Evolutionary conservation across 2,888 invertebrate genomes (phyloP).

Genomic region (Liopterus haemorrhoidalis): DNA sequence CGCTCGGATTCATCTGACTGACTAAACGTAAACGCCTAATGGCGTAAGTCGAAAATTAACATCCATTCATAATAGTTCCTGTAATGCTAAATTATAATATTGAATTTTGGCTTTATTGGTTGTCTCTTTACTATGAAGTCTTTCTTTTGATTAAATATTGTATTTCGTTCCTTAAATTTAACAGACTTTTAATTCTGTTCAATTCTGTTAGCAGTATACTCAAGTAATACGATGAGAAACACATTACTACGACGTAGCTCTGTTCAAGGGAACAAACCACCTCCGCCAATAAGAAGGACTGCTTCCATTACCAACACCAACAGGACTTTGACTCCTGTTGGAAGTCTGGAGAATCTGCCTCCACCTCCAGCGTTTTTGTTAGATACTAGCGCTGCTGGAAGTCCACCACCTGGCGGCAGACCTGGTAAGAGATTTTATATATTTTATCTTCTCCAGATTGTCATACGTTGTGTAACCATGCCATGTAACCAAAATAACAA

Average conservation of each 20-base stretch:
- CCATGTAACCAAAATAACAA: not conserved
- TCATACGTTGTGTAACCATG: not conserved
- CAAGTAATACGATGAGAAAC: conserved; percentile 42
- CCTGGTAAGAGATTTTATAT: conserved; percentile 6
- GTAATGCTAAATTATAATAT: too few species aligned
- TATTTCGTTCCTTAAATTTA: not conserved
- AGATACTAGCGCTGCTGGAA: conserved; percentile 47
- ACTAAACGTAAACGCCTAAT: too few species aligned
- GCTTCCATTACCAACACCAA: conserved; percentile 55
- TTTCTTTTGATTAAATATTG: not conserved
- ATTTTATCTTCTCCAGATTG: not conserved
- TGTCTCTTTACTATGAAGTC: too few species aligned
- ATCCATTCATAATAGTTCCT: too few species aligned
- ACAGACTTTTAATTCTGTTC: not conserved
- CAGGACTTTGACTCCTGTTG: conserved; percentile 40
- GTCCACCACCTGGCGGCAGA: conserved; percentile 35
- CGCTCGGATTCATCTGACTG: too few species aligned
- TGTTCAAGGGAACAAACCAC: conserved; percentile 61
- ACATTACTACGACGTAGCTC: conserved; percentile 54
- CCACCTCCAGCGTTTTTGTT: conserved; percentile 75
- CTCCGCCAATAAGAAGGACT: conserved; percentile 77
- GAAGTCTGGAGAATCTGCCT: conserved; percentile 55
- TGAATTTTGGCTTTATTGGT: too few species aligned
- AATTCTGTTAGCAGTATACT: conserved; percentile 36
- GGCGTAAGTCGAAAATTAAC: too few species aligned